These are phyloP conservation scores for Isurus oxyrinchus DNA, from an alignment of 2,113 vertebrate species.

Conservation along the genomic window DNA sequence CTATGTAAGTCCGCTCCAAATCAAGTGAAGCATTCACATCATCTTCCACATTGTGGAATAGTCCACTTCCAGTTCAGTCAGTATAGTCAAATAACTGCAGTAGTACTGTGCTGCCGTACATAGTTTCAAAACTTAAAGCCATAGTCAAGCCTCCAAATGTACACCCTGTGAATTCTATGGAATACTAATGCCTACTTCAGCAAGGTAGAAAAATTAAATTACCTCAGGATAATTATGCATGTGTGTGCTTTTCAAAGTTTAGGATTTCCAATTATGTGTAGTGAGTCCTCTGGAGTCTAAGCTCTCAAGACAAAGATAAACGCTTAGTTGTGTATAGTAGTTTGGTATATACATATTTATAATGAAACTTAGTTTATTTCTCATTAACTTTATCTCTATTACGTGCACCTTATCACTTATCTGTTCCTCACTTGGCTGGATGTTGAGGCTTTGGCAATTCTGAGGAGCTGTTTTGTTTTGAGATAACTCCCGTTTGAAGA, in stretches of 20 bases:
- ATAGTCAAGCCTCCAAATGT: not conserved
- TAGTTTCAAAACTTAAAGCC: not conserved
- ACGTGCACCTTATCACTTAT: not conserved
- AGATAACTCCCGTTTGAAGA: not conserved
- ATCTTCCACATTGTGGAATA: not conserved
- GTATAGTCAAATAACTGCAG: not conserved
- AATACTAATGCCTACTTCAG: not conserved
- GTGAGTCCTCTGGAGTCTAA: not conserved
- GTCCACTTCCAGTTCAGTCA: too few relatives aligned
- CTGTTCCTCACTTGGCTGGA: too few relatives aligned
- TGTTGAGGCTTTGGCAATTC: not conserved
- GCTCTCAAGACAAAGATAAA: not conserved
- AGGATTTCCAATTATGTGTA: not conserved
- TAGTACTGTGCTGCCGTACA: not conserved
- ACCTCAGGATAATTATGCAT: constrained; percentile 6
- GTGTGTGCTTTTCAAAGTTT: not conserved
- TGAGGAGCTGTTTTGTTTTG: not conserved
- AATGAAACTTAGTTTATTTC: not conserved
- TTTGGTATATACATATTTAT: not conserved
- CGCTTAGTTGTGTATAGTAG: not conserved
- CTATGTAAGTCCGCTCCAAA: not conserved
- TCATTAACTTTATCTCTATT: constrained; percentile 18
- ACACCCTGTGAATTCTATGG: not conserved
- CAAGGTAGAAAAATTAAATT: not conserved
- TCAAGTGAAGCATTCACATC: not conserved